Evolutionary conservation across 30 jellyfish, hydroid and myxozoan genomes (phyloP).

Genomic region (Morbakka virulenta): DNA sequence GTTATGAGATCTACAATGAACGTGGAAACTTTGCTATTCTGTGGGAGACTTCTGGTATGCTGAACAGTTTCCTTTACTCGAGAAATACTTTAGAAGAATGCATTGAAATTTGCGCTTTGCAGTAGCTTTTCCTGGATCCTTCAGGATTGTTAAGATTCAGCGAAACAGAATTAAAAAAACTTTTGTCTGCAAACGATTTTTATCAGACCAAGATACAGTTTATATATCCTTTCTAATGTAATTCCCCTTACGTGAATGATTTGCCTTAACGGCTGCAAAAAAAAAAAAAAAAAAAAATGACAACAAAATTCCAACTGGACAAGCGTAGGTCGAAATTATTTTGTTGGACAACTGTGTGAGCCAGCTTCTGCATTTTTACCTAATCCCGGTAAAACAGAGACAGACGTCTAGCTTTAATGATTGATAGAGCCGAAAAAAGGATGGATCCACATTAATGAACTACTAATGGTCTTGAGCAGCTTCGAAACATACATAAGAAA

Average conservation of each 20-base stretch:
- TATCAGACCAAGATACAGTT: no score
- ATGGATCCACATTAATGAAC: background rate
- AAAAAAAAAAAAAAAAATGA: background rate
- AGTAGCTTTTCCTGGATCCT: conserved; percentile 36
- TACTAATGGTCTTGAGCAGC: background rate
- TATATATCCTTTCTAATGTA: no score
- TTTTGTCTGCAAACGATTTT: no score
- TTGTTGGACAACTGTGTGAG: conserved; percentile 17
- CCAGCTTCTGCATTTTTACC: conserved; percentile 1
- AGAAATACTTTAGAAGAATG: background rate
- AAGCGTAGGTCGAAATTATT: background rate
- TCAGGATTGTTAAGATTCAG: conserved; percentile 40
- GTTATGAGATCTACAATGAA: background rate
- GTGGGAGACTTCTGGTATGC: conserved; percentile 11
- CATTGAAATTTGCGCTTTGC: conserved; percentile 26
- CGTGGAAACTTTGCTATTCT: background rate
- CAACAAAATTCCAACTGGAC: conserved; percentile 28
- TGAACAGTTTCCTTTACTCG: background rate
- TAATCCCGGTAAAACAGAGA: background rate
- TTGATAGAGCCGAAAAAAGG: background rate
- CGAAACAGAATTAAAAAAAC: conserved; percentile 31
- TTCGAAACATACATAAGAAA: background rate
- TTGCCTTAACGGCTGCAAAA: background rate
- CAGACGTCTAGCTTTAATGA: background rate
- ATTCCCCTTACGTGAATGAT: no score